phyloP scores from a whole-genome alignment of 2,797 vertebrate species.

The Sebastes nivosus region DNA sequence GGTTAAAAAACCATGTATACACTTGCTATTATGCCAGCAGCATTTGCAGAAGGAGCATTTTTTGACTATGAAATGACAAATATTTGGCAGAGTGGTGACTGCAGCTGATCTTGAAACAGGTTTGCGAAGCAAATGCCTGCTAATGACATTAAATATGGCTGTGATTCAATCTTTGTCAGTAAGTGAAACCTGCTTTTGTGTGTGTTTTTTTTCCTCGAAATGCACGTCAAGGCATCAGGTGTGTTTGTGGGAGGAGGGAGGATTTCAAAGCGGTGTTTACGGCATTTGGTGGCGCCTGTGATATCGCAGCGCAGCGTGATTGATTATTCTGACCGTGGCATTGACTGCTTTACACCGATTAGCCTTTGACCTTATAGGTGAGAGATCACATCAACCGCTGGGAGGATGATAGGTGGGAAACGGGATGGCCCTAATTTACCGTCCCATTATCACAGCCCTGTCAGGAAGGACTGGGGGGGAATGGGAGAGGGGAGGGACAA shows the following conservation, averaged over 20 bases:
- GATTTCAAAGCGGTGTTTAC: slow-evolving; percentile 31
- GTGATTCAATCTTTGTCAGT: slow-evolving; percentile 29
- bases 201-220: not conserved
- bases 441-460: slow-evolving; percentile 71
- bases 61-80: slow-evolving; percentile 34
- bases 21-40: slow-evolving; percentile 44
- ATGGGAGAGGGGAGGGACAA: slow-evolving; percentile 24
- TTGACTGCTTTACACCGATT: slow-evolving; percentile 67
- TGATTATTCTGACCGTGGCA: slow-evolving; percentile 70
- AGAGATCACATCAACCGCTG: slow-evolving; percentile 65
- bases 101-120: slow-evolving; percentile 35
- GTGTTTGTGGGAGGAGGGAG: slow-evolving; percentile 20
- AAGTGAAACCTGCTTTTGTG: slow-evolving; percentile 1
- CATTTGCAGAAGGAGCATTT: slow-evolving; percentile 17
- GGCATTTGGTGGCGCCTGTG: slow-evolving; percentile 33
- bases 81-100: slow-evolving; percentile 19
- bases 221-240: slow-evolving; percentile 45
- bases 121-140: slow-evolving; percentile 29
- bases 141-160: slow-evolving; percentile 36
- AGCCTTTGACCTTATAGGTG: slow-evolving; percentile 70
- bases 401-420: slow-evolving; percentile 53
- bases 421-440: slow-evolving; percentile 71
- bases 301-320: slow-evolving; percentile 56
- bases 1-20: slow-evolving; percentile 51
- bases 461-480: slow-evolving; percentile 54